Conservation (phyloP, 1,140 invertebrate genomes). For the Nixonia krombeini region DNA sequence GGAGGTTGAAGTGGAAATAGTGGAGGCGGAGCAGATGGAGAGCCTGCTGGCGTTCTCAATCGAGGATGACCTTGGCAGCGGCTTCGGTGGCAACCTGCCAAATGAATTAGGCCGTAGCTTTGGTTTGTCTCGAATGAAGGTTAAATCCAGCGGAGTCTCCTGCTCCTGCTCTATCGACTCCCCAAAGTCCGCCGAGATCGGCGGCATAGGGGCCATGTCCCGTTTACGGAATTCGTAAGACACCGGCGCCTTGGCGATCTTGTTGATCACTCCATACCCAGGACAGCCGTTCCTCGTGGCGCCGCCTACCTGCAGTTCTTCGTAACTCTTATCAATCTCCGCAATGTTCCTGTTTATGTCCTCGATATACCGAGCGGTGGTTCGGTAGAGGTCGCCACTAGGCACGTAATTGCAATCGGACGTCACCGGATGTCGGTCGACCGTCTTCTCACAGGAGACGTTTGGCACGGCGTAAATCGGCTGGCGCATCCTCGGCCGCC, state of each 20-base stretch:
- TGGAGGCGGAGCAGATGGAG: constrained; percentile 57
- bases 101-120: constrained; percentile 49
- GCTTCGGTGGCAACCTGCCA: constrained; percentile 53
- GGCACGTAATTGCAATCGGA: constrained; percentile 60
- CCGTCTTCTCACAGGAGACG: no score
- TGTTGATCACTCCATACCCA: constrained; percentile 57
- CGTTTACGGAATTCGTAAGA: constrained; percentile 47
- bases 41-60: constrained; percentile 59
- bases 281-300: constrained; percentile 28
- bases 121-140: background rate
- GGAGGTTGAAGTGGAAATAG: constrained; percentile 51
- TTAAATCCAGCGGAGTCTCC: background rate
- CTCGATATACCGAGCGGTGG: constrained; percentile 62
- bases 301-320: constrained; percentile 44
- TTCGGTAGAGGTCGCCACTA: constrained; percentile 62
- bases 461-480: constrained; percentile 57
- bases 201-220: constrained; percentile 64
- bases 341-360: constrained; percentile 66
- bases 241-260: constrained; percentile 38
- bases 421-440: constrained; percentile 10
- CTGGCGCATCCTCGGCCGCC: constrained; percentile 31
- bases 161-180: constrained; percentile 1
- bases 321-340: constrained; percentile 64
- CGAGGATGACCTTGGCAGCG: constrained; percentile 58
- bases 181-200: constrained; percentile 51